phyloP scores from a whole-genome alignment of 2,888 invertebrate genomes.

The Conops quadrifasciatus region DNA sequence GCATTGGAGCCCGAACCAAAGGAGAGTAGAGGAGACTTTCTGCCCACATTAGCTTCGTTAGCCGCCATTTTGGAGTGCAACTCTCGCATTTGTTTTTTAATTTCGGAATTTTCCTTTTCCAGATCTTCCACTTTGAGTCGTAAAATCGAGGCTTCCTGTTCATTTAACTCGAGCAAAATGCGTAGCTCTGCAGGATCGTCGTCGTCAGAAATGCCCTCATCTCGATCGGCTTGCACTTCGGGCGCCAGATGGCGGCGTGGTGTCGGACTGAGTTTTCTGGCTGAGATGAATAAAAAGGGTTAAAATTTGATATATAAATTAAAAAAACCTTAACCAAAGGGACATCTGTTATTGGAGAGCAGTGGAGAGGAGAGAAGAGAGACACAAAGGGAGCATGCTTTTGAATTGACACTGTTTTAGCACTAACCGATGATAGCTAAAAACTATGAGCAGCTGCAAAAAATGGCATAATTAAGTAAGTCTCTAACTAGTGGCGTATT shows the following conservation, averaged over 20 bases:
- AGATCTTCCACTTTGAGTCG: slow-evolving; percentile 85
- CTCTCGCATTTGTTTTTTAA: slow-evolving; percentile 79
- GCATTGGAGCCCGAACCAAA: slow-evolving; percentile 48
- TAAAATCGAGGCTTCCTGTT: slow-evolving; percentile 86
- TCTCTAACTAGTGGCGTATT: slow-evolving; percentile 33
- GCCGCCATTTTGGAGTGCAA: slow-evolving; percentile 74
- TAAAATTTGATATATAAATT: no score
- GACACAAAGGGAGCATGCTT: neutral
- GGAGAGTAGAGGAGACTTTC: slow-evolving; percentile 45
- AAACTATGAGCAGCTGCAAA: slow-evolving; percentile 66
- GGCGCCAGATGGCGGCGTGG: slow-evolving; percentile 72
- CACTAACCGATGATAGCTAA: no score
- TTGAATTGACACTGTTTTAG: neutral
- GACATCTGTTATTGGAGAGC: no score
- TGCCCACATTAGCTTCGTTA: slow-evolving; percentile 39
- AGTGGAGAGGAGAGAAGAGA: neutral
- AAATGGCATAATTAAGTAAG: slow-evolving; percentile 66
- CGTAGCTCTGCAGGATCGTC: slow-evolving; percentile 86
- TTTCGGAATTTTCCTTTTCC: slow-evolving; percentile 79
- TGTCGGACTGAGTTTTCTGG: slow-evolving; percentile 76
- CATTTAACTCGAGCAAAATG: slow-evolving; percentile 85
- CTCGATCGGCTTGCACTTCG: slow-evolving; percentile 75
- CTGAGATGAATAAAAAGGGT: slow-evolving; percentile 57
- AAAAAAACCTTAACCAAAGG: no score
- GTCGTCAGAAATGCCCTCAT: slow-evolving; percentile 78